phyloP scores from a whole-genome alignment of 92 coral and sea anemone species.

The Epizoanthus illoricatus region DNA sequence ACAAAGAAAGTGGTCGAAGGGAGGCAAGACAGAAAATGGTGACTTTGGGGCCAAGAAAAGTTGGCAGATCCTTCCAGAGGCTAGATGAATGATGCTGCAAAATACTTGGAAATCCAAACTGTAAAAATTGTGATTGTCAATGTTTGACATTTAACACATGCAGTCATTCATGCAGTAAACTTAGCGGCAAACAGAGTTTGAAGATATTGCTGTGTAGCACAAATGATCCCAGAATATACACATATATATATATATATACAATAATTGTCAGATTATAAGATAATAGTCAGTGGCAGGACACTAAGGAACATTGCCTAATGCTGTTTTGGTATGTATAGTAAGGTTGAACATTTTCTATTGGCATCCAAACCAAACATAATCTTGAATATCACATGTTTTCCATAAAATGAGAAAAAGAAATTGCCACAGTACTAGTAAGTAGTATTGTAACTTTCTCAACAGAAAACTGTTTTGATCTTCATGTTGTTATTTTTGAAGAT shows the following conservation, averaged over 20 bases:
- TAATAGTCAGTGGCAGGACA: too few species aligned
- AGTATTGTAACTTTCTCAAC: too few species aligned
- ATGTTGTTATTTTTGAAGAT: too few species aligned
- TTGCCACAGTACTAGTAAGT: too few species aligned
- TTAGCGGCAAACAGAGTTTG: not conserved
- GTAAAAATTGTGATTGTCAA: not conserved
- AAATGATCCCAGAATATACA: not conserved
- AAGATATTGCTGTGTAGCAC: constrained; percentile 9
- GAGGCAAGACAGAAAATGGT: constrained; percentile 91
- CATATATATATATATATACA: not conserved
- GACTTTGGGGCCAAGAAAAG: constrained; percentile 79
- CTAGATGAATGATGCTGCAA: constrained; percentile 66
- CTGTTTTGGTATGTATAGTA: too few species aligned
- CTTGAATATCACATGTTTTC: too few species aligned
- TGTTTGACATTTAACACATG: constrained; percentile 12
- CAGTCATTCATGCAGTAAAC: constrained; percentile 25
- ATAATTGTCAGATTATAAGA: too few species aligned
- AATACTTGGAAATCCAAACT: not conserved
- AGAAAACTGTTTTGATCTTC: too few species aligned
- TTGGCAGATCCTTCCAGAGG: constrained; percentile 90
- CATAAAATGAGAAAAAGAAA: too few species aligned
- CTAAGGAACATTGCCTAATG: too few species aligned
- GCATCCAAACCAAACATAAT: too few species aligned
- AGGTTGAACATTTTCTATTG: too few species aligned
- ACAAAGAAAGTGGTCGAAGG: constrained; percentile 85